Conservation (phyloP, 2,888 invertebrate species). For the Glyphotaelius pellucidus region DNA sequence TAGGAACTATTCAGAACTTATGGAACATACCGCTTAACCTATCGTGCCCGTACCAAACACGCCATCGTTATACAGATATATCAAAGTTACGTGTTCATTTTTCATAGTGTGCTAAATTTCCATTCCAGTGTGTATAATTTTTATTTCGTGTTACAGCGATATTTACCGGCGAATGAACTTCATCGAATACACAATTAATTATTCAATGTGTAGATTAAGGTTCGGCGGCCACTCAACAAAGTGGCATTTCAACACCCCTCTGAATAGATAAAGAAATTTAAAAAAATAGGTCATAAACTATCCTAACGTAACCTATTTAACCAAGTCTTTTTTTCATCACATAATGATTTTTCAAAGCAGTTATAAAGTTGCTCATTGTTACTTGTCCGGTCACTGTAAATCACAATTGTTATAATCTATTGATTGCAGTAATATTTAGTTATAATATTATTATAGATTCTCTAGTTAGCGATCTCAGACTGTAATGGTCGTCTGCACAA, state of each 20-base stretch:
- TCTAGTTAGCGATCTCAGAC: not conserved
- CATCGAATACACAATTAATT: not conserved
- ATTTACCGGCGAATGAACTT: not conserved
- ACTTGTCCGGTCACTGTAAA: not conserved
- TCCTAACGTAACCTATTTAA: too few species aligned
- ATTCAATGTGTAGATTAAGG: not conserved
- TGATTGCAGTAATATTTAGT: not conserved
- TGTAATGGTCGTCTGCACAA: not conserved
- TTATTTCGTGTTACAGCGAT: not conserved
- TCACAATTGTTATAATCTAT: not conserved
- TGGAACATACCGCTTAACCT: not conserved
- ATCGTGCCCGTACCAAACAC: not conserved
- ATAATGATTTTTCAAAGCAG: too few species aligned
- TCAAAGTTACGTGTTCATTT: not conserved
- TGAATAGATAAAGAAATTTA: too few species aligned
- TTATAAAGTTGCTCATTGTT: too few species aligned
- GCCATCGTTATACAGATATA: not conserved
- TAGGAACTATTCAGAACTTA: too few species aligned
- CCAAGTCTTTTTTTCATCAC: too few species aligned
- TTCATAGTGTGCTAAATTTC: not conserved
- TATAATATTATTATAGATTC: not conserved
- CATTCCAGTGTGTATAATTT: not conserved
- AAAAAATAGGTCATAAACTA: too few species aligned
- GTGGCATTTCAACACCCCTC: too few species aligned
- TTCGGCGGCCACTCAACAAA: too few species aligned